A percentile compares a stretch with the other conserved stretches of the same genome.
phyloP scores from a whole-genome alignment of 2,888 invertebrate species.

The Glomeris marginata region DNA sequence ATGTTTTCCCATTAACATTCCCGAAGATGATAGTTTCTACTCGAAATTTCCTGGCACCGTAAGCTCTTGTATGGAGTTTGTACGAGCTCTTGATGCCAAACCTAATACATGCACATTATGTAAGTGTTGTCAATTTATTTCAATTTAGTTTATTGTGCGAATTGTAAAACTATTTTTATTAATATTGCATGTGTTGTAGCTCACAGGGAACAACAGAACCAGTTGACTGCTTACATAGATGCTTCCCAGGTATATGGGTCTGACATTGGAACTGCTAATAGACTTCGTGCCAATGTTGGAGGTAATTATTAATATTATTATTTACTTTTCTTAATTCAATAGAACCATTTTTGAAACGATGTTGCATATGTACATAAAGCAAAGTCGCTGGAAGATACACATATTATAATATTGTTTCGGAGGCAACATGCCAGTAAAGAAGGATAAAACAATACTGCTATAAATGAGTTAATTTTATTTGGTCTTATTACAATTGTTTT shows the following conservation, averaged over 20 bases:
- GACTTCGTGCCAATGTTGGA: conserved; percentile 4
- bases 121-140: conserved; percentile 17
- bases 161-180: neutral
- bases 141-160: neutral
- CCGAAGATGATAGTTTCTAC: conserved; percentile 42
- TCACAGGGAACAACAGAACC: conserved; percentile 14
- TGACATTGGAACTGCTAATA: conserved; percentile 7
- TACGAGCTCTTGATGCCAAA: conserved; percentile 27
- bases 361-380: no score
- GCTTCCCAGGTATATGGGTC: conserved; percentile 15
- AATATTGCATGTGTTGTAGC: conserved; percentile 1
- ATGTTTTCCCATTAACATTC: conserved; percentile 49
- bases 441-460: no score
- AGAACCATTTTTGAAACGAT: neutral
- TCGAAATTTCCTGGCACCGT: conserved; percentile 33
- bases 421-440: no score
- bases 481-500: no score
- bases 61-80: conserved; percentile 28
- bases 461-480: no score
- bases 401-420: no score
- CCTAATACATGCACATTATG: conserved; percentile 38
- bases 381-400: no score
- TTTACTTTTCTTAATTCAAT: neutral
- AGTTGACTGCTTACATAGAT: conserved; percentile 13
- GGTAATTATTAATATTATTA: neutral